A percentile compares a stretch with the other conserved stretches of the same genome.
Conservation (phyloP, 2,113 vertebrate species). For the Pedionomus torquatus region DNA sequence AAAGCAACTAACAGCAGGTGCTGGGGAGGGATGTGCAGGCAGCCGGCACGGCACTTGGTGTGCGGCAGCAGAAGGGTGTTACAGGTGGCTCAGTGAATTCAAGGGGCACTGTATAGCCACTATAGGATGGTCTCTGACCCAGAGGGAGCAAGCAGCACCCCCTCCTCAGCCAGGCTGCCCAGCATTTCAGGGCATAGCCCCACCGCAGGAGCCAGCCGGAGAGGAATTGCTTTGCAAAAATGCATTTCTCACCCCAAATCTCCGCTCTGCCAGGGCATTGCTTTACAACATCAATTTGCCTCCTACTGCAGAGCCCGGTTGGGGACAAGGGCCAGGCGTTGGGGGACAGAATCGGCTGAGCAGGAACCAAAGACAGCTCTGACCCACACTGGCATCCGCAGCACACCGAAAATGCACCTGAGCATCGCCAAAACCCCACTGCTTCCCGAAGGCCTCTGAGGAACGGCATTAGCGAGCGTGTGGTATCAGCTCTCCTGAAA, state of each 20-base stretch:
- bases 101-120: accelerated
- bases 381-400: neutral
- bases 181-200: accelerated
- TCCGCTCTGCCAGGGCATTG: accelerated
- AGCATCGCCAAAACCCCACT: conserved; percentile 8
- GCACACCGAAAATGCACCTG: neutral
- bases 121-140: neutral
- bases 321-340: neutral
- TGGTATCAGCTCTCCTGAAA: conserved; percentile 51
- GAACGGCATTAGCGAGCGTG: neutral
- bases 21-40: neutral
- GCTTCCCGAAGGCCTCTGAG: conserved; percentile 11
- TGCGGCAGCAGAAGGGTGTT: no score
- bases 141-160: neutral
- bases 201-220: neutral
- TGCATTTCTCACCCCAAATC: neutral
- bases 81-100: neutral
- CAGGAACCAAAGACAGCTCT: neutral
- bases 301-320: neutral
- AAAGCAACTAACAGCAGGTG: neutral
- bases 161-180: no score
- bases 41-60: accelerated
- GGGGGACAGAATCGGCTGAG: neutral
- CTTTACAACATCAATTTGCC: neutral
- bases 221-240: neutral